These are phyloP conservation scores for Acronicta psi DNA, from an alignment of 2,888 invertebrate species.

Conservation along the genomic window DNA sequence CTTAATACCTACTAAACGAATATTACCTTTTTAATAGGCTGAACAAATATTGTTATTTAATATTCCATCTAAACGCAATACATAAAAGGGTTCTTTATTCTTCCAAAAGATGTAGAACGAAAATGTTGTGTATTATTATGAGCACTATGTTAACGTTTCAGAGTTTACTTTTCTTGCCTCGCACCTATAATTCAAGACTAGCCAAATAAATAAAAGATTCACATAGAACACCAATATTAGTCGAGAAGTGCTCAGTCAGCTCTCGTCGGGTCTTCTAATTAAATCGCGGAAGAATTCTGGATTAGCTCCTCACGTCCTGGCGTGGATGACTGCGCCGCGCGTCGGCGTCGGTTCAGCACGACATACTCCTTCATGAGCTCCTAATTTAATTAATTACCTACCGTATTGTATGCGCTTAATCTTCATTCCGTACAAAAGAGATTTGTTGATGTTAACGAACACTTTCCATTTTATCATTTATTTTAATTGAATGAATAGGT, in stretches of 20 bases:
- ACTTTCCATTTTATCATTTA: conserved; percentile 13
- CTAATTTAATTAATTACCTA: conserved; percentile 53
- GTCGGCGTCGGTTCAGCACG: conserved; percentile 20
- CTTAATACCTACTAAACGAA: too few relatives aligned
- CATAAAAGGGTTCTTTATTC: too few relatives aligned
- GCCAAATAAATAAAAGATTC: conserved; percentile 9
- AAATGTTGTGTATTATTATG: too few relatives aligned
- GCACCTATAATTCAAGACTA: not conserved
- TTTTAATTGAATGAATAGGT: conserved; percentile 12
- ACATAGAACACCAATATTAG: conserved; percentile 17
- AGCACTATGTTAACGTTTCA: too few relatives aligned
- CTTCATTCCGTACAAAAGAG: conserved; percentile 22
- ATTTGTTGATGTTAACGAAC: conserved; percentile 30
- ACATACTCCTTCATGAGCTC: conserved; percentile 36
- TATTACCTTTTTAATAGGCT: too few relatives aligned
- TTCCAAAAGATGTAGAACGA: too few relatives aligned
- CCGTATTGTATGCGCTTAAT: conserved; percentile 47
- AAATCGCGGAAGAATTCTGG: conserved; percentile 53
- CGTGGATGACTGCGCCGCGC: conserved; percentile 36
- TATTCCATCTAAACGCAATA: too few relatives aligned
- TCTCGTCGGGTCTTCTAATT: conserved; percentile 46
- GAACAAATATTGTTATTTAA: too few relatives aligned
- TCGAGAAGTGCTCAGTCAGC: conserved; percentile 21
- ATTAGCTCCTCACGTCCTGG: conserved; percentile 44
- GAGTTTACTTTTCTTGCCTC: too few relatives aligned